Evolutionary conservation across 2,888 invertebrate species (phyloP), one percentile per base, ranked within the genome.

Genomic region (Eristalis intricaria): DNA sequence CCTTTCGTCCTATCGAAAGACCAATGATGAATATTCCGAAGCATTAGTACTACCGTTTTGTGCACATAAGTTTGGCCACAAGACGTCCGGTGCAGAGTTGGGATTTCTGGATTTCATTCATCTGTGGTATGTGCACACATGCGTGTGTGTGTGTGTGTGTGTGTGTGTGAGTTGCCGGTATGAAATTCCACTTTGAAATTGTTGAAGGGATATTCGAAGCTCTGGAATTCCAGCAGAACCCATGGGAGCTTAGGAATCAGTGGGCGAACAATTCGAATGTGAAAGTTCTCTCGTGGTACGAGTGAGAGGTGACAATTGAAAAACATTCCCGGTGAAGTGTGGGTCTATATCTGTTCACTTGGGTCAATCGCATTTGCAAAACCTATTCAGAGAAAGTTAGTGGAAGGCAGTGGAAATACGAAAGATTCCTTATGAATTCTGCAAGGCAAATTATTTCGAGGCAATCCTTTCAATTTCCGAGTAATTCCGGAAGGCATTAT

Each of bases 11-110:
- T 56, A 64, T 58, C 7, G 43, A 22, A 82, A 79, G 70, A 70
- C 69, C 50, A 29, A 74, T 77, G 77, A 81, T 85, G 65, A 77
- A 77, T 77, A 86, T 70, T 74, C 70, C 75, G 32, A 38, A 58
- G 81, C 65, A 69, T 78, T 50, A 70, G 65, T 81, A 61, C 56
- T 70, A 74, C 75, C 81, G 35, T 23, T 74, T 82, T 65, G 43
- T 11, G 19, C 64, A 74, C 32, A 74, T 29, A 74, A 75, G 56
- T 75, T 81, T 22, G 29, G 63, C 81, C 81, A 64, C 63, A 74
- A 74, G 38, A 26, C 56, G 58, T 50, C 56, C 64, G 22, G 58
- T 58, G 22, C 22, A 1, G 64, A 1, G 19, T 3, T 22, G 38
- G 64, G 19, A 32, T 32, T 60, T 15, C 35, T 68, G 29, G 4